Base-by-base conservation (phyloP, 2,797 vertebrate species). In the Falco concolor region DNA sequence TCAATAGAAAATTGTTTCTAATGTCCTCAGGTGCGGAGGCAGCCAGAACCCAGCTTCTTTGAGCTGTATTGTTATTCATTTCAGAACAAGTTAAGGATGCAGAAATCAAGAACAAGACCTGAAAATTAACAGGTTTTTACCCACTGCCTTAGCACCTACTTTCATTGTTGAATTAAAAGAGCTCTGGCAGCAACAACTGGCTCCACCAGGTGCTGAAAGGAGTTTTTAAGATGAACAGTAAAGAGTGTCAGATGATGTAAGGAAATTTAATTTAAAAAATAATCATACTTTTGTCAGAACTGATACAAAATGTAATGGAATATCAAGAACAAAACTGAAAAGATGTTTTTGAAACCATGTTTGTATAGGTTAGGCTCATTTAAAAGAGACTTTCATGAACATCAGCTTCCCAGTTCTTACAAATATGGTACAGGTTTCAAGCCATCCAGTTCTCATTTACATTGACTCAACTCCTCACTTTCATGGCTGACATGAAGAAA, bases 141-240 rank as follows among this genome's bases (percentile, higher is more conserved):
- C 95, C 92, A 75, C 67, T 90, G 78, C 85, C 67, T 80, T 80
- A 96, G 81, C 90, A 96, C 88, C 86, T 95, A 92, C 75, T 96
- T 95, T 97, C 95, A 94, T 88, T 96, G 93, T 95, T 97, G 94
- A 97, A 96, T 97, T 96, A 84, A 93, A 97, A 95, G 95, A n/a
- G 22, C 91, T 95, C 94, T 97, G 97, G 87, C 95, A 97, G 96
- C 91, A 90, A 92, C 92, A 95, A 91, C 67, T 63, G 90, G 57
- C 56, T 92, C 82, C 56, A 89, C 94, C 94, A 97, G 95, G 94
- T 96, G 94, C 79, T 96, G 88, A 96, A 78, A 97, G 91, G 59
- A 61, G 64, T 72, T 96, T 91, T 93, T 79, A 84, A 87, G 70
- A 91, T 81, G 54, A 84, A 84, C 38, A 82, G 79, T 92, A 82